Base-by-base conservation (phyloP, 2,113 vertebrate species). In the Passer domesticus region DNA sequence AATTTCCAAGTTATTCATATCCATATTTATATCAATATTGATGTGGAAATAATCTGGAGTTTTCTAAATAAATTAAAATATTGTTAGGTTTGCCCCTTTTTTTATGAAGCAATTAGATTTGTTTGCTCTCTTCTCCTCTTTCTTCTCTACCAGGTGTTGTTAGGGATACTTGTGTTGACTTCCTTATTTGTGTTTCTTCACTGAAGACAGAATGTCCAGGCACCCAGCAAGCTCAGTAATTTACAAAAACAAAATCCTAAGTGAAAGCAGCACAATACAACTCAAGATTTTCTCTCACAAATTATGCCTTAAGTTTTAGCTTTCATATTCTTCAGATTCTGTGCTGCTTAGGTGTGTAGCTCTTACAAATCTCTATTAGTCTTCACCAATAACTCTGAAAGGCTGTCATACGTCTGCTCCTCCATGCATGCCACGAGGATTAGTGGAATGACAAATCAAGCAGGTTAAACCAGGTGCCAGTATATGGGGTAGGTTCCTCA, bases 151-250 rank as follows among this genome's bases (percentile, higher is more conserved):
- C 14, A 62, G 31, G 1, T 60, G 44, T 50, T 93, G 33, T 67
- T 15, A 2, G 7, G 25, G 44, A 68, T 64, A 59, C 53, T 72
- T 79, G 24, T n/a, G 33, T 78, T 94, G 78, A 91, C 60, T 95
- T 95, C 60, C 60, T 84, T 84, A 78, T 81, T 90, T 78, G 68
- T 30, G 13, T 70, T 89, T 84, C 56, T 64, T 80, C 33, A 76
- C 68, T 5, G 31, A 58, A 82, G 30, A 49, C 56, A 89, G 39
- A 89, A 79, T 6, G 7, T 46, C 24, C 58, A 66, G 35, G 62
- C 12, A 73, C 20, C 7, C 19, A 76, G 53, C 13, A 84, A 28
- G 73, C 37, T 49, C 37, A 24, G 41, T 30, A 73, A 55, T 69
- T 77, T 62, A 83, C 13, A 30, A 35, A 63, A 90, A 14, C n/a